Evolutionary conservation across 2,888 invertebrate genomes (phyloP), one percentile per base, ranked within the genome.

Genomic region (Lampropteryx suffumata): DNA sequence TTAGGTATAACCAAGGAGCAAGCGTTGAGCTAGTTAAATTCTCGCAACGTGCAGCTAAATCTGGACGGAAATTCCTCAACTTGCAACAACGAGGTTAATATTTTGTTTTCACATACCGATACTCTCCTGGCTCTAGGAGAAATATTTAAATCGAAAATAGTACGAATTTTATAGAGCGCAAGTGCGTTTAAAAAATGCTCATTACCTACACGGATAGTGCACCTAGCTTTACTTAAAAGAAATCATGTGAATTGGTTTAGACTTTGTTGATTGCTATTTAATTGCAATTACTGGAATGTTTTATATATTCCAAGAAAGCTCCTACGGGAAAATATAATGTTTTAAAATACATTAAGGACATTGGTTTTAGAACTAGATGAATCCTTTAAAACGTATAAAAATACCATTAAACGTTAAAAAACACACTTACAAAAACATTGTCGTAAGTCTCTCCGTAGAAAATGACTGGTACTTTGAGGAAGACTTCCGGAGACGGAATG

Each of bases 361-460:
- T n/a, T n/a, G n/a, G n/a, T n/a, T n/a, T n/a, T n/a, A n/a, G n/a
- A n/a, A n/a, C n/a, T n/a, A 17, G 17, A 3, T 17, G 4, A 17
- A 17, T 3, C 17, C 4, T 17, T 17, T 17, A 17, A 3, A 17
- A 17, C 3, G 4, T 3, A 2, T 17, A 4, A 17, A 3, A 17
- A 2, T 17, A 4, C 17, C 2, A 17, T 17, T 3, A 2, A 17
- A 17, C 2, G 17, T 17, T 17, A 24, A 24, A 6, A 48, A 30
- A 50, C 17, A 7, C 69, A 97, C 97, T 97, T 88, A 98, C 98
- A 83, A 92, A 97, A 69, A 98, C 90, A 27, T 92, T 91, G 47
- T 94, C 92, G 79, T 95, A 97, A 56, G 87, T 85, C 61, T 94
- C 93, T 62, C 95, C 95, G 78, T 94, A 98, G 86, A 97, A 97